Evolutionary conservation across 2,797 vertebrate species (phyloP).

Genomic region (Takifugu rubripes): DNA sequence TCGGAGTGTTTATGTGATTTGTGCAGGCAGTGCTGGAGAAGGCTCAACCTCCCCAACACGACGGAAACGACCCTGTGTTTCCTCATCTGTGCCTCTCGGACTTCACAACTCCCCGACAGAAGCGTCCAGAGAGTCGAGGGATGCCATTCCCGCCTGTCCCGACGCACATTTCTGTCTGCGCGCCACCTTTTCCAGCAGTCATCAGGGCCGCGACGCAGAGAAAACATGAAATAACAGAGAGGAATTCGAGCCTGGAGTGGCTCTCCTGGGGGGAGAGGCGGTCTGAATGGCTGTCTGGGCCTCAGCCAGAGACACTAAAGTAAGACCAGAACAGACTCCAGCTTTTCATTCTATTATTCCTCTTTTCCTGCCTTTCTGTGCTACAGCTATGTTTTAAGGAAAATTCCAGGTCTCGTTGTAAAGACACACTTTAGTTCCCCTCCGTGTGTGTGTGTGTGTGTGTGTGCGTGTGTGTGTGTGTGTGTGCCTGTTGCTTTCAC

Average conservation of each 20-base stretch:
- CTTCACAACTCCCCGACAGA: conserved; percentile 2
- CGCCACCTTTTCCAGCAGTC: conserved; percentile 12
- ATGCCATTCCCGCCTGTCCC: background rate
- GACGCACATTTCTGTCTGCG: background rate
- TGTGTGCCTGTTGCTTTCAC: background rate
- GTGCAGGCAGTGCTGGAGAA: conserved; percentile 47
- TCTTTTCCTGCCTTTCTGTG: conserved; percentile 5
- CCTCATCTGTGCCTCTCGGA: conserved; percentile 9
- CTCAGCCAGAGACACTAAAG: conserved; percentile 44
- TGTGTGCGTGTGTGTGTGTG: too few relatives aligned
- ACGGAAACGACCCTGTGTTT: conserved; percentile 51
- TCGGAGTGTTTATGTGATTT: conserved; percentile 58
- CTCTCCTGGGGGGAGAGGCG: conserved; percentile 46
- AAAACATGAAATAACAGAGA: conserved; percentile 66
- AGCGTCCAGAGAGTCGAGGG: background rate
- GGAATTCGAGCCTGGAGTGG: conserved; percentile 67
- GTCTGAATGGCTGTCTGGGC: conserved; percentile 41
- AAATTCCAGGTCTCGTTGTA: background rate
- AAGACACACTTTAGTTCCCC: background rate
- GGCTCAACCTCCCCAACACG: conserved; percentile 54
- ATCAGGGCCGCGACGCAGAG: conserved; percentile 11
- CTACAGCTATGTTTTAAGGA: background rate
- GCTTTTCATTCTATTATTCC: conserved; percentile 15
- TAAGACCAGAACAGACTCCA: conserved; percentile 18
- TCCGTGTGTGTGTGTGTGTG: background rate